Evolutionary conservation across 2,888 invertebrate genomes (phyloP), one percentile per base, ranked within the genome.

Genomic region (Papilio gigon): DNA sequence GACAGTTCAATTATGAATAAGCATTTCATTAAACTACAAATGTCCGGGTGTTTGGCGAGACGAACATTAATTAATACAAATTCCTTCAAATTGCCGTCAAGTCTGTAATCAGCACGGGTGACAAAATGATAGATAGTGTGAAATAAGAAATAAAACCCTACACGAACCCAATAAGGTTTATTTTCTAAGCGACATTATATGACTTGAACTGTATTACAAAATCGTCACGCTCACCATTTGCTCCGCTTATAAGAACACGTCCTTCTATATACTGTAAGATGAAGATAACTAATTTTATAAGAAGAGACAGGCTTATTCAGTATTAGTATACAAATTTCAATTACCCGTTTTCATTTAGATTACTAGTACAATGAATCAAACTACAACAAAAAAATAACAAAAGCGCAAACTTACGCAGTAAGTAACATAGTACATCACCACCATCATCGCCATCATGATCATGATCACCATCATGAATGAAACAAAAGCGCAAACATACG

Each of bases 161-260:
- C 14, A 9, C 5, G 1, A 12, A 17, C 1, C 35, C 25, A 12
- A 27, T 60, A 66, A 37, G 44, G 35, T 60, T 59, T 27, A 59
- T 12, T 44, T 47, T 37, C 6, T 12, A 66, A 12, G 2, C 33
- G n/a, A 60, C 2, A 22, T 6, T 25, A 33, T 35, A 42, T 59
- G 25, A 35, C n/a, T 66, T 66, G 30, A 44, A 58, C 58, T 17
- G 6, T 35, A 25, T 62, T 56, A 65, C 59, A 35, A 47, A n/a
- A 25, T 6, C 25, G 44, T 65, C 44, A 65, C 47, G 35, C 44
- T 44, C 44, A 44, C 14, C 33, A 11, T 44, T 20, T 47, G 59
- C 33, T n/a, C 25, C 42, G 25, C 58, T 65, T 59, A 44, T n/a
- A 59, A 33, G 25, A 53, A 53, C 53, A 53, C 9, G 50, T 50